phyloP scores from a whole-genome alignment of 2,888 invertebrate genomes.

The Monoplex corrugatus region DNA sequence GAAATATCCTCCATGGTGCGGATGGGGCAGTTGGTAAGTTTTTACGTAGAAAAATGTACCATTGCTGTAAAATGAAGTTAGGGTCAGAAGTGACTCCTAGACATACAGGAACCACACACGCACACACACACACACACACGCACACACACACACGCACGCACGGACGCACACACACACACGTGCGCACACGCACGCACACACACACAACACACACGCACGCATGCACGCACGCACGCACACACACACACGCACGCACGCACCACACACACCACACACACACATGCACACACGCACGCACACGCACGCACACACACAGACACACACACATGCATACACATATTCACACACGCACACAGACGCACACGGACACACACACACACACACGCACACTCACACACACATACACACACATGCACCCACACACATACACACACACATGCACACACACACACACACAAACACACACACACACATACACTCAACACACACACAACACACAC shows the following conservation, averaged over 20 bases:
- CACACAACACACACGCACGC: neutral
- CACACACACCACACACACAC: too few relatives aligned
- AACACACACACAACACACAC: neutral
- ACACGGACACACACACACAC: neutral
- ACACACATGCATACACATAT: neutral
- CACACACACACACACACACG: too few relatives aligned
- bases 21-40: too few relatives aligned
- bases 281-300: neutral
- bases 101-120: too few relatives aligned
- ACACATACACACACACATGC: constrained; percentile 8
- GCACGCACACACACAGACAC: constrained; percentile 6
- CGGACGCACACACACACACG: too few relatives aligned
- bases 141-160: too few relatives aligned
- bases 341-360: neutral
- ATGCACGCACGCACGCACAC: constrained; percentile 4
- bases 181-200: too few relatives aligned
- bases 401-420: neutral
- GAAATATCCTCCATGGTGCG: too few relatives aligned
- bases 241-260: neutral
- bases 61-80: too few relatives aligned
- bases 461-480: constrained; percentile 7
- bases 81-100: too few relatives aligned
- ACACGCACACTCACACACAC: neutral
- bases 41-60: too few relatives aligned
- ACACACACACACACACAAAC: constrained; percentile 16